Base-by-base conservation (phyloP, 2,797 vertebrate species). In the Erithacus rubecula region DNA sequence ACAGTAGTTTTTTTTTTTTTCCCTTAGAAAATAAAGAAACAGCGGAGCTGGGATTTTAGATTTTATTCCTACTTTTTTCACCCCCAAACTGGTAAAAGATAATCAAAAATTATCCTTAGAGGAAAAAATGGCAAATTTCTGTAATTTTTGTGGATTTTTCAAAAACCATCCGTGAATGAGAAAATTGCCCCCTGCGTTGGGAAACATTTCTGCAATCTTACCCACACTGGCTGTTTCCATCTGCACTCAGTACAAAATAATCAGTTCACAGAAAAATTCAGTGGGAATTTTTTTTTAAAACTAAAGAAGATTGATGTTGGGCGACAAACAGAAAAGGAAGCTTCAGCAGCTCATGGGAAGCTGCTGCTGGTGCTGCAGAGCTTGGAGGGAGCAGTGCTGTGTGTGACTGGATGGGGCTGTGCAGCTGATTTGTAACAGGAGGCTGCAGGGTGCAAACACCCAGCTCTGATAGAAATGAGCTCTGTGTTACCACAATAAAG, bases 181-280 rank as follows among this genome's bases (percentile, higher is more conserved):
- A 91, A 51, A 22, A 18, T n/a, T 64, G 29, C 52, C 36, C 0
- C 0, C 19, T 37, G 4, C 2, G 0, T 29, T 62, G 62, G 26
- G 53, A 92, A 83, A 69, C 34, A 70, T 44, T 89, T 80, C 71
- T 87, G 6, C n/a, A 26, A 9, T 10, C 13, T 87, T 70, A 32
- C 26, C 15, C 68, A 2, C 27, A 7, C 23, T 49, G 75, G 10
- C 36, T 32, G 4, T 44, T 93, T 71, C 65, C 23, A 41, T 58
- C 43, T 60, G 69, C 17, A 16, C 43, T 47, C 52, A 18, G 32
- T 47, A n/a, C 7, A 27, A 70, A 83, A 83, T 12, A 55, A 83
- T 68, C 34, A 65, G 18, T 39, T 56, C 5, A 6, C 3, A 77
- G 60, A 39, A 80, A 87, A 91, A 62, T 62, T 37, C 34, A n/a